phyloP scores from a whole-genome alignment of 1,140 invertebrate genomes.

The Schmidtea mediterranea region DNA sequence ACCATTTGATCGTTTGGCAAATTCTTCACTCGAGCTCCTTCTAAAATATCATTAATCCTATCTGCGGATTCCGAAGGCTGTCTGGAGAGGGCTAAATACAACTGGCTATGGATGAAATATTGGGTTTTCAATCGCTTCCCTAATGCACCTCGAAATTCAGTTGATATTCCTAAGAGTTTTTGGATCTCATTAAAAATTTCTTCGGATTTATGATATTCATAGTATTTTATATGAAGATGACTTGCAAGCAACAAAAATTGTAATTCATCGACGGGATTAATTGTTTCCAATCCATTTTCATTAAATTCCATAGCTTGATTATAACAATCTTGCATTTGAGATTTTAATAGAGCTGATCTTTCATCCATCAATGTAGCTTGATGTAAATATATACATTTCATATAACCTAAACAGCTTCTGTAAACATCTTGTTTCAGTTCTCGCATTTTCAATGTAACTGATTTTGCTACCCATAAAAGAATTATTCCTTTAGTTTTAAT shows the following conservation, averaged over 20 bases:
- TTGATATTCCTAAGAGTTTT: neutral
- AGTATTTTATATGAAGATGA: neutral
- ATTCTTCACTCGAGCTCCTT: neutral
- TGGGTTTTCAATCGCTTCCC: neutral
- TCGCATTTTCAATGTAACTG: no score
- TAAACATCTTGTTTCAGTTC: no score
- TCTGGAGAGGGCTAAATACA: neutral
- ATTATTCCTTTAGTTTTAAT: no score
- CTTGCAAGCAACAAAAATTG: neutral
- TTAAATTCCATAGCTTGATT: no score
- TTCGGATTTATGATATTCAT: slow-evolving; percentile 2
- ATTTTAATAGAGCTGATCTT: no score
- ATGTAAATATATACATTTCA: no score
- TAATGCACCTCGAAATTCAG: neutral
- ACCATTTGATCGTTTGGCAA: neutral
- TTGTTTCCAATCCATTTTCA: no score
- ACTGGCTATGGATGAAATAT: neutral
- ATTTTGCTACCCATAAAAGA: no score
- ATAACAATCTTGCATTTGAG: no score
- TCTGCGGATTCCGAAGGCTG: neutral
- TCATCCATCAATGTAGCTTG: no score
- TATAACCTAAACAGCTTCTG: no score
- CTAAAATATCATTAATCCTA: neutral
- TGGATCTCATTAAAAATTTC: neutral
- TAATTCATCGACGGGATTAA: neutral